A percentile compares a stretch with the other conserved stretches of the same genome.
phyloP scores from a whole-genome alignment of 2,113 vertebrate genomes.

The Tricholaema leucomelas region DNA sequence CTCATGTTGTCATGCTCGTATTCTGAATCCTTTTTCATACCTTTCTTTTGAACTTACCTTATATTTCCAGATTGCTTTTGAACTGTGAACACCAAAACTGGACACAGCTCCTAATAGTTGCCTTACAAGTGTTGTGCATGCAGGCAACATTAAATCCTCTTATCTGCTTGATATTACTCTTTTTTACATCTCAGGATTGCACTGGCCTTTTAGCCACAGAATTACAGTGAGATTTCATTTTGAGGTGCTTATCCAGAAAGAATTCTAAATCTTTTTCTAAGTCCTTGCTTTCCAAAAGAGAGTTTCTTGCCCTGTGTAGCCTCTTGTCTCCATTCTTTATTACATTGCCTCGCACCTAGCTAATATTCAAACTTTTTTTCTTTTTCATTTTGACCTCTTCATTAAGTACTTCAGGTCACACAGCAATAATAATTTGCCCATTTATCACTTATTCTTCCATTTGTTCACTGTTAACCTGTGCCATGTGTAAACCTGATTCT shows the following conservation, averaged over 20 bases:
- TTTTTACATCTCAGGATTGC: constrained; percentile 18
- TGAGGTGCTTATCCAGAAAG: constrained; percentile 9
- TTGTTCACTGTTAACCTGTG: constrained; percentile 24
- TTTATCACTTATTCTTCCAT: constrained; percentile 8
- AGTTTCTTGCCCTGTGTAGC: neutral
- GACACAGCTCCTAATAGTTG: neutral
- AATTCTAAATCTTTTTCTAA: constrained; percentile 13
- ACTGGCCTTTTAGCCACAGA: neutral
- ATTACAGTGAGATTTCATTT: constrained; percentile 6
- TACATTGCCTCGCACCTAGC: neutral
- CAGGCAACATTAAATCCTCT: constrained; percentile 40
- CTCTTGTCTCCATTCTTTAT: neutral
- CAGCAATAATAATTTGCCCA: neutral
- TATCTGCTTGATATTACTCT: constrained; percentile 32
- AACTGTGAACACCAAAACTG: constrained; percentile 31
- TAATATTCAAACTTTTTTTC: neutral
- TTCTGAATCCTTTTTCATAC: constrained; percentile 54
- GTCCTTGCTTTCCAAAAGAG: neutral
- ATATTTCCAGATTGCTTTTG: constrained; percentile 25
- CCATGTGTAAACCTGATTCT: neutral
- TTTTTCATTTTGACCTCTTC: neutral
- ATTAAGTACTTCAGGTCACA: neutral
- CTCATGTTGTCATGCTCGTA: constrained; percentile 10
- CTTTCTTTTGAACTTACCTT: constrained; percentile 49
- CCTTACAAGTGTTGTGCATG: neutral